Evolutionary conservation across 2,797 vertebrate genomes (phyloP), one percentile per base, ranked within the genome.

Genomic region (Catostomus latipinnis): DNA sequence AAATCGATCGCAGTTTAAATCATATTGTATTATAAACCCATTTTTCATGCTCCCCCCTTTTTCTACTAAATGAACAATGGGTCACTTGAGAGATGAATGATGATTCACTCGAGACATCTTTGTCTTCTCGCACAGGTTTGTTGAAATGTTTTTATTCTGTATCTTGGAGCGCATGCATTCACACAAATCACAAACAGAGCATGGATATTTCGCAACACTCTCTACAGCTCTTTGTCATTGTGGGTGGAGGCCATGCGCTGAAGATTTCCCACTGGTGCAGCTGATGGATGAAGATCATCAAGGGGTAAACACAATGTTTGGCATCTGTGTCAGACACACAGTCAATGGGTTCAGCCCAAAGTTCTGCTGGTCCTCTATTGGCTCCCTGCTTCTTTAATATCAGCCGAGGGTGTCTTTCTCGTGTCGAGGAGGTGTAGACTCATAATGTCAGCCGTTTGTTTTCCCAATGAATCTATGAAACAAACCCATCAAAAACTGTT

Each of bases 291-390:
- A 61, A 22, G 5, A 61, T 67, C 78, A 80, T 62, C 18, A 18
- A 66, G 78, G 70, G 78, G 78, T 72, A 80, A 80, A 72, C 70
- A 73, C 70, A 80, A 67, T 70, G 62, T 73, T 80, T 80, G 70
- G 78, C 78, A 80, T 80, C 78, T 67, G 70, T 80, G 78, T 80
- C 78, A 80, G 61, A 73, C 34, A 34, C 34, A 34, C 34, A 74
- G 53, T 74, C 72, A 74, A 14, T 74, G 57, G 72, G 46, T 63
- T 58, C 57, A 73, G 49, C 71, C 57, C 57, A 12, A 14, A 76
- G 62, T 48, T 67, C 74, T 76, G 74, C 62, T 62, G 67, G 62
- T 18, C 53, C 74, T 57, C 73, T 54, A 49, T 43, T 67, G 61
- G 62, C 16, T 73, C 16, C 14, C 16, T 43, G 8, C 11, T 65